These are phyloP conservation scores for Ara ararauna DNA, from an alignment of 2,797 vertebrate genomes.

Conservation along the genomic window DNA sequence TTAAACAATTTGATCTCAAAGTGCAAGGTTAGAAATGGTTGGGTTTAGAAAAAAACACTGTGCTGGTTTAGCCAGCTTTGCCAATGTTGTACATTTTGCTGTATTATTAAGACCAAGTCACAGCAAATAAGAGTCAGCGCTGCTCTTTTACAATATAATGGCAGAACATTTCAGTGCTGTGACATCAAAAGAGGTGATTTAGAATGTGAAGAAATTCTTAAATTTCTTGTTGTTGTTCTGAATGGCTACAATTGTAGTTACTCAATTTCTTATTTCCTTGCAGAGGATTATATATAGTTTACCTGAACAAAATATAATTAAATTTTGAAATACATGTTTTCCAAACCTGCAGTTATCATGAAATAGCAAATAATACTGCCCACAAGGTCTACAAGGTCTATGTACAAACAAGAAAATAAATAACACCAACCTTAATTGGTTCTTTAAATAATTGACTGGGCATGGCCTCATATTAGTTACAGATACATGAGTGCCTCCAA, in stretches of 20 bases:
- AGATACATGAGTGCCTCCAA: neutral
- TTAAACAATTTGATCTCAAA: neutral
- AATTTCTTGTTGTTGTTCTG: neutral
- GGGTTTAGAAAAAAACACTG: constrained; percentile 23
- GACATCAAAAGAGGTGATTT: constrained; percentile 22
- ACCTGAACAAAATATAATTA: neutral
- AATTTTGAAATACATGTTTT: neutral
- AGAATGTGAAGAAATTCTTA: constrained; percentile 37
- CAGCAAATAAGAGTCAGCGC: constrained; percentile 36
- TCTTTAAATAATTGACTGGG: neutral
- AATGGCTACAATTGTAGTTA: neutral
- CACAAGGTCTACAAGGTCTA: neutral
- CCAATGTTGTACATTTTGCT: neutral
- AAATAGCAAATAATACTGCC: neutral
- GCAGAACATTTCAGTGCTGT: neutral
- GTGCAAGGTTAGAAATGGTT: neutral
- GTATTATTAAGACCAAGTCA: neutral
- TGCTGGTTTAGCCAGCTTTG: constrained; percentile 24
- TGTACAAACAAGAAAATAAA: neutral
- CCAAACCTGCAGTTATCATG: neutral
- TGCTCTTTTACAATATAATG: neutral
- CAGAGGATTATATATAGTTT: neutral
- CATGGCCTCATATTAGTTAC: neutral
- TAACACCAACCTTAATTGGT: neutral
- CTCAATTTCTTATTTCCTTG: neutral